Base-by-base conservation (phyloP, 1,140 invertebrate genomes). In the Amyelois transitella region DNA sequence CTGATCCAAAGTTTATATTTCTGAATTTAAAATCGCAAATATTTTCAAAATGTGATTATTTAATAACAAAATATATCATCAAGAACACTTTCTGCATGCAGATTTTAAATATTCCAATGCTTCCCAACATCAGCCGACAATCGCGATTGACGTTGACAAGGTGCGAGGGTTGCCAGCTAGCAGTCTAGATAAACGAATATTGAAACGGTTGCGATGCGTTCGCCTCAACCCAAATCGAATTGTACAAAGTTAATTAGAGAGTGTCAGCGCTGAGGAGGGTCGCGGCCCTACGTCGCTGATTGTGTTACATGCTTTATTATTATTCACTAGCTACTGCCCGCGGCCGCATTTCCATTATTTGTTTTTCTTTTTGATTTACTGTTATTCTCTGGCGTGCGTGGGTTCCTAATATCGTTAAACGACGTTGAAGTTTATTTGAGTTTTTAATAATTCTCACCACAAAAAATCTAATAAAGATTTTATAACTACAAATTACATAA, bases 191-290 rank as follows among this genome's bases (percentile, higher is more conserved):
- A 66, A 75, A 69, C 45, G 63, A 73, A 78, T 75, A 76, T 74
- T 66, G 63, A 69, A 81, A 75, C 75, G 74, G 76, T 81, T 72
- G 68, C 67, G 66, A 38, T 38, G 32, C 32, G 32, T 14, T 38
- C 12, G 12, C 12, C 17, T 51, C 60, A 43, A 48, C 60, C 71
- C 69, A 71, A 77, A 78, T 81, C 71, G 71, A 78, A 80, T 81
- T 78, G 72, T 74, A 66, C 66, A 70, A 74, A 79, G 75, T 75
- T 81, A 83, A 83, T 83, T 81, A 83, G 59, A 64, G 58, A 55
- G 60, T 69, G 76, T 77, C 72, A 71, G 67, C 57, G 62, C 66
- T 75, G 75, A 77, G 72, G 59, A 75, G 75, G 78, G 78, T 79
- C 45, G 45, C 38, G 58, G 49, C 20, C 47, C 22, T 19, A 25